Evolutionary conservation across 1,140 invertebrate genomes (phyloP).

Genomic region (Aphidius gifuensis): DNA sequence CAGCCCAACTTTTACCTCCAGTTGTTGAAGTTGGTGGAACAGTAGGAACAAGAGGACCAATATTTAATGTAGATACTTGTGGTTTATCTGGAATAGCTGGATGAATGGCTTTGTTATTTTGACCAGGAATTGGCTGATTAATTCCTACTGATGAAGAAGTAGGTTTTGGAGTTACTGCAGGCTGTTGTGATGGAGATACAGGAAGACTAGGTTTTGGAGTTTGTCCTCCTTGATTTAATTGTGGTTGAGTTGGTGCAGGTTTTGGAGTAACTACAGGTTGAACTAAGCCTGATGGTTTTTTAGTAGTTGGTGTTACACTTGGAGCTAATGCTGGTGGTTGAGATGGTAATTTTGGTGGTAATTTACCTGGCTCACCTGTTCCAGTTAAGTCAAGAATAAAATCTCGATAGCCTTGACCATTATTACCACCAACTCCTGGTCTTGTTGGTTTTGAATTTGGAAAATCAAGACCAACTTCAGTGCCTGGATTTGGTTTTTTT

Average conservation of each 20-base stretch:
- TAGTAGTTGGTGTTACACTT: constrained; percentile 1
- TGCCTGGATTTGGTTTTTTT: constrained; percentile 41
- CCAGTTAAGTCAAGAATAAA: constrained; percentile 45
- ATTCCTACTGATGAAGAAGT: not conserved
- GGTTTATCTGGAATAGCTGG: not conserved
- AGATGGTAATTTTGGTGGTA: constrained; percentile 29
- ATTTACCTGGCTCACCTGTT: constrained; percentile 34
- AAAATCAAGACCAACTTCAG: constrained; percentile 45
- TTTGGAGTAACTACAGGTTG: not conserved
- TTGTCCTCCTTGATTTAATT: not conserved
- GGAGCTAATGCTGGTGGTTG: constrained; percentile 29
- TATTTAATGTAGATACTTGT: constrained; percentile 13
- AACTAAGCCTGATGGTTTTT: constrained; percentile 9
- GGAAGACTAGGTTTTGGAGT: not conserved
- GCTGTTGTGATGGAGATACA: not conserved
- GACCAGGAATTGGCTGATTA: not conserved
- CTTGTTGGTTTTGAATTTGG: constrained; percentile 25
- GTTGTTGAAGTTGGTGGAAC: constrained; percentile 22
- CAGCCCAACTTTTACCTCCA: constrained; percentile 38
- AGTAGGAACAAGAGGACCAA: constrained; percentile 13
- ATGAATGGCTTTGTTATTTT: not conserved
- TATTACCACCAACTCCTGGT: constrained; percentile 27
- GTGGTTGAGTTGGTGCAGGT: not conserved
- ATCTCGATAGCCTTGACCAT: constrained; percentile 37
- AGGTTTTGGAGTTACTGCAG: not conserved